Percentiles rank a stretch among this genome's conserved stretches.
phyloP scores from a whole-genome alignment of 1,140 invertebrate species.

The Maniola jurtina region DNA sequence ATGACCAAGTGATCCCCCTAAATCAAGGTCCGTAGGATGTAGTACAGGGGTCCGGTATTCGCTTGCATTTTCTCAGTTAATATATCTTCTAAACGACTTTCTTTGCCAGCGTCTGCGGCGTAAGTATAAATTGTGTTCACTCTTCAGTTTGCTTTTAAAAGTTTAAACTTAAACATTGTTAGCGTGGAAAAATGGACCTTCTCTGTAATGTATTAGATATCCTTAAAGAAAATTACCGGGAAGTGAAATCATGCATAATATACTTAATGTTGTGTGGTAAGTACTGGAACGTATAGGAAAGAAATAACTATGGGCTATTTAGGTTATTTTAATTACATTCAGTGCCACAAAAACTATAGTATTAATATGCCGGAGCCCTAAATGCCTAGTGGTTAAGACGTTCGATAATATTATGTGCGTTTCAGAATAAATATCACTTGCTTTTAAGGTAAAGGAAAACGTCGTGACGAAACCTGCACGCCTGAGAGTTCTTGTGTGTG shows the following conservation, averaged over 20 bases:
- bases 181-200: conserved; percentile 3
- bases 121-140: conserved; percentile 40
- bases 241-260: not conserved
- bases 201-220: not conserved
- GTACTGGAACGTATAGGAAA: no score
- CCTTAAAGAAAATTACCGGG: not conserved
- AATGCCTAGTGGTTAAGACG: no score
- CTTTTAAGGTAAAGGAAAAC: no score
- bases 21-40: conserved; percentile 34
- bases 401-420: no score
- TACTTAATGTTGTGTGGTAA: no score
- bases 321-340: no score
- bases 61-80: conserved; percentile 44
- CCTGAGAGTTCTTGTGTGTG: no score
- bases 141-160: conserved; percentile 17
- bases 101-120: conserved; percentile 33
- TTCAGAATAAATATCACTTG: no score
- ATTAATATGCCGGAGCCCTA: no score
- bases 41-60: conserved; percentile 32
- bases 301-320: no score
- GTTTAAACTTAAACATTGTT: conserved; percentile 19
- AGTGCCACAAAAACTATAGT: no score
- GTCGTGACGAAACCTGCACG: no score
- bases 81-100: conserved; percentile 51
- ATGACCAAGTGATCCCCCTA: conserved; percentile 19